Percentiles rank a stretch among this genome's conserved stretches.
Evolutionary conservation across 2,113 vertebrate species (phyloP).

Genomic region (Gyps fulvus): DNA sequence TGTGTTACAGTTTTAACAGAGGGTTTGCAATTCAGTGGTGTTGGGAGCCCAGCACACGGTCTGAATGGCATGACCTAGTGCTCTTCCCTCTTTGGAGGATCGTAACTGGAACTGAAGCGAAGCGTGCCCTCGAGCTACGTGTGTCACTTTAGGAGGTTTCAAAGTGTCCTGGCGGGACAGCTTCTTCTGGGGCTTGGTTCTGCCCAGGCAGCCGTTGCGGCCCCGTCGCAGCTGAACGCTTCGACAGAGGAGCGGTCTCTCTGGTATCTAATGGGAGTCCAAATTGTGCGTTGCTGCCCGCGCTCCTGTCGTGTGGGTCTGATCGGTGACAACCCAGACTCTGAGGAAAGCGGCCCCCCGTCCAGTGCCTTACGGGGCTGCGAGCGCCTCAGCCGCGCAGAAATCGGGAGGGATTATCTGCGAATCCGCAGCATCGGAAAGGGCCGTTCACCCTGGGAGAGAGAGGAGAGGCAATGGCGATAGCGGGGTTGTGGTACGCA

Average conservation of each 20-base stretch:
- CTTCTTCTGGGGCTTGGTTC: neutral
- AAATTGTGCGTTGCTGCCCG: neutral
- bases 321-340: neutral
- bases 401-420: neutral
- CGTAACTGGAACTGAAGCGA: neutral
- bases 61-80: neutral
- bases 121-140: neutral
- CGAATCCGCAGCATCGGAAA: fast-evolving
- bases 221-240: fast-evolving
- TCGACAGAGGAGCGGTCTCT: neutral
- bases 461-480: neutral
- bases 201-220: neutral
- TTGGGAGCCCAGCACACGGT: neutral
- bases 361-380: neutral
- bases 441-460: neutral
- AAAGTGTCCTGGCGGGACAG: neutral
- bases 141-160: neutral
- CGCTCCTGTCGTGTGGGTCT: fast-evolving
- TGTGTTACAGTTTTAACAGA: neutral
- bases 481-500: neutral
- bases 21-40: neutral
- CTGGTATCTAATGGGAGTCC: neutral
- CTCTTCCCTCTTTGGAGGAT: neutral
- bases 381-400: neutral
- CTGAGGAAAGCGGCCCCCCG: no score